phyloP scores from a whole-genome alignment of 2,797 vertebrate genomes.

The Sebastes vulpes region DNA sequence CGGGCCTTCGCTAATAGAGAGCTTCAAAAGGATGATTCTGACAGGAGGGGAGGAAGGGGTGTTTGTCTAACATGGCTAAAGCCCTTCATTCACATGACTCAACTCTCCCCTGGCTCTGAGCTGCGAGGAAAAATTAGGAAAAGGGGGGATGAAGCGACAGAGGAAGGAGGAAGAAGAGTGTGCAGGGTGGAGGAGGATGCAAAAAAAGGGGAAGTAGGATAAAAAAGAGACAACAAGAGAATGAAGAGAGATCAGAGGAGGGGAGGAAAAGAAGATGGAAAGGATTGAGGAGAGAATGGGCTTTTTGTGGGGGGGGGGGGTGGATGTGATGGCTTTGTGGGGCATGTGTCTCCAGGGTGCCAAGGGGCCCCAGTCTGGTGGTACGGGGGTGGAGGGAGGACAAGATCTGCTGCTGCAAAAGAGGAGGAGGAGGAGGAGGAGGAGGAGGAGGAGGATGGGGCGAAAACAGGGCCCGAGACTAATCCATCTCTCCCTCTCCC shows the following conservation, averaged over 20 bases:
- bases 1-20: conserved; percentile 20
- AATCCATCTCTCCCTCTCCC: conserved; percentile 58
- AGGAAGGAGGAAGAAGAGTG: conserved; percentile 23
- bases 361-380: conserved; percentile 53
- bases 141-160: neutral
- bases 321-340: conserved; percentile 69
- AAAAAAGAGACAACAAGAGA: conserved; percentile 16
- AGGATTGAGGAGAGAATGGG: conserved; percentile 32
- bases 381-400: conserved; percentile 37
- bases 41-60: conserved; percentile 18
- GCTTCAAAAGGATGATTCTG: conserved; percentile 44
- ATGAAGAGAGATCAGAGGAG: neutral
- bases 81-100: conserved; percentile 51
- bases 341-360: conserved; percentile 72
- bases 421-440: conserved; percentile 17
- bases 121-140: neutral
- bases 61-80: conserved; percentile 44
- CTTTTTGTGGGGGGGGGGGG: conserved; percentile 43
- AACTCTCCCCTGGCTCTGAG: conserved; percentile 38
- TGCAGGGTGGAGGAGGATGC: neutral
- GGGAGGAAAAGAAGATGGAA: conserved; percentile 20
- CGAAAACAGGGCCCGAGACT: conserved; percentile 54
- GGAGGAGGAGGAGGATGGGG: conserved; percentile 31
- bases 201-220: conserved; percentile 6
- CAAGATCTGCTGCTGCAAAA: conserved; percentile 31